A percentile compares a stretch with the other conserved stretches of the same genome.
Conservation (phyloP, 2,797 vertebrate species). For the Crotalus adamanteus region DNA sequence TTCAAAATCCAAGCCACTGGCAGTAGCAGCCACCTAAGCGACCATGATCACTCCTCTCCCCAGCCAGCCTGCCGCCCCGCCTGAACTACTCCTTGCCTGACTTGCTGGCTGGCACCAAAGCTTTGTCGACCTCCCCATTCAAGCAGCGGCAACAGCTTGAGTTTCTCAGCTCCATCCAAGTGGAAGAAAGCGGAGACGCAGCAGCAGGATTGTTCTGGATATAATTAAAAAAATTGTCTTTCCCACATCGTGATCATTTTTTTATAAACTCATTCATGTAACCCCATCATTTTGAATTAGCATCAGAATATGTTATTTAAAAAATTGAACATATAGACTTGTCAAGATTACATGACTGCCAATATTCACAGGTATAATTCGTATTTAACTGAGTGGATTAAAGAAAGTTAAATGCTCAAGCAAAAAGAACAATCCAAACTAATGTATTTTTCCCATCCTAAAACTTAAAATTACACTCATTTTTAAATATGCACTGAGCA, state of each 20-base stretch:
- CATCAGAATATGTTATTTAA: background rate
- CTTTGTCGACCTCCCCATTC: no score
- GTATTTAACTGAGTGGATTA: slow-evolving; percentile 14
- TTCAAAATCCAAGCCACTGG: no score
- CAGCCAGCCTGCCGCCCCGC: no score
- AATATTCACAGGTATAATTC: background rate
- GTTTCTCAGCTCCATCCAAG: no score
- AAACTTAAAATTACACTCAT: background rate
- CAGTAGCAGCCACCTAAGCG: no score
- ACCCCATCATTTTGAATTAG: slow-evolving; percentile 13
- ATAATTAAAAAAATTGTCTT: slow-evolving; percentile 20
- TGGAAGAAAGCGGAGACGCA: no score
- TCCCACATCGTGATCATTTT: background rate
- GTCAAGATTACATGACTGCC: background rate
- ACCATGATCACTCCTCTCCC: no score
- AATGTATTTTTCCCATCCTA: slow-evolving; percentile 6
- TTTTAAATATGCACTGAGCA: background rate
- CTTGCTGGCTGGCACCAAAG: no score
- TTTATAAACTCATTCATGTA: slow-evolving; percentile 13
- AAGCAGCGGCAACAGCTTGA: no score
- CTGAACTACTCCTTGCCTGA: no score
- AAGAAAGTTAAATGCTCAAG: background rate
- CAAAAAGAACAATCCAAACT: background rate
- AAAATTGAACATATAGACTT: background rate
- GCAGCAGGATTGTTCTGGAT: background rate